Evolutionary conservation across 2,888 invertebrate genomes (phyloP).

Genomic region (Trichacis sp.): DNA sequence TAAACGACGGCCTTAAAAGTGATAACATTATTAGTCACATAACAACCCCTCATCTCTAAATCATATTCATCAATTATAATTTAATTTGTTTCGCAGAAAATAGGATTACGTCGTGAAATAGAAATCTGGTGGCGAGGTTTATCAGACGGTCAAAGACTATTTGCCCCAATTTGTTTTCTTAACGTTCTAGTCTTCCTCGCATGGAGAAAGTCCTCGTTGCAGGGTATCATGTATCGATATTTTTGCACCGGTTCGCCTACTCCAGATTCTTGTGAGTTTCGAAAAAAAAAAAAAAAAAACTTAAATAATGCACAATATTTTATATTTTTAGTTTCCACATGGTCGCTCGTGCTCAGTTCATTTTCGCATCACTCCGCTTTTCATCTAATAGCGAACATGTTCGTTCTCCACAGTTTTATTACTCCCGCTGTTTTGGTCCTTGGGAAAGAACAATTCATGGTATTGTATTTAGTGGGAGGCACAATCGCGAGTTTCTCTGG

Average conservation of each 20-base stretch:
- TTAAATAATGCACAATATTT: too few species aligned
- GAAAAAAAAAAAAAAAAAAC: neutral
- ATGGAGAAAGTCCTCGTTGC: conserved; percentile 83
- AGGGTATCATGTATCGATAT: conserved; percentile 83
- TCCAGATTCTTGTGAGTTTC: conserved; percentile 75
- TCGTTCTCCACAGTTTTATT: conserved; percentile 89
- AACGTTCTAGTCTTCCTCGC: conserved; percentile 85
- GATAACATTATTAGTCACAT: too few species aligned
- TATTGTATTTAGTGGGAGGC: conserved; percentile 89
- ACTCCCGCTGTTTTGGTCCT: conserved; percentile 77
- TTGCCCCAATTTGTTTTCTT: conserved; percentile 81
- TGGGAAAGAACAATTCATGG: conserved; percentile 93
- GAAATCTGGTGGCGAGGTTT: conserved; percentile 79
- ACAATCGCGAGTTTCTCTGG: conserved; percentile 89
- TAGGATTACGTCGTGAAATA: conserved; percentile 60
- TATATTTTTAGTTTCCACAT: conserved; percentile 70
- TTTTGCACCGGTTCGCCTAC: conserved; percentile 82
- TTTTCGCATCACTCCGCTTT: conserved; percentile 92
- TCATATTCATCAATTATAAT: too few species aligned
- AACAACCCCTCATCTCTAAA: too few species aligned
- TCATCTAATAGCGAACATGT: conserved; percentile 96
- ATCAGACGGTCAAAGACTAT: conserved; percentile 81
- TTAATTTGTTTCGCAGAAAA: conserved; percentile 45
- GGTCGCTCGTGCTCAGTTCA: conserved; percentile 93
- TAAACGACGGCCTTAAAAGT: too few species aligned